phyloP scores from a whole-genome alignment of 2,888 invertebrate genomes.

The Agonum fuliginosum region DNA sequence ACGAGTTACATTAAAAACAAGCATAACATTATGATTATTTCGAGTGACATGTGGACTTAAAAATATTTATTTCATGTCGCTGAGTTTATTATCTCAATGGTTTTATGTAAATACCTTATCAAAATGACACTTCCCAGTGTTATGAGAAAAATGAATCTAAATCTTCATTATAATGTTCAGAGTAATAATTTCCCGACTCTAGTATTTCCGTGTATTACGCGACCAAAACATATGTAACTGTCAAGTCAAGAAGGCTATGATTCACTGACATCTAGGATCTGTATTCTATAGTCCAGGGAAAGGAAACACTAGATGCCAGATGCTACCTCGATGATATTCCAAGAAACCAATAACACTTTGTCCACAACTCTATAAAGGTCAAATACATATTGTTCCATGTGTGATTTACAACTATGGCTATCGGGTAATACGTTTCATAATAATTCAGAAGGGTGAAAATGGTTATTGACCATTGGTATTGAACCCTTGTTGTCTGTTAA shows the following conservation, averaged over 20 bases:
- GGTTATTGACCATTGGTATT: not conserved
- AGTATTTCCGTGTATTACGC: constrained; percentile 1
- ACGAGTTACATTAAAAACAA: too few relatives aligned
- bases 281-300: too few relatives aligned
- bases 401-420: constrained; percentile 52
- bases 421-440: constrained; percentile 6
- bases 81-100: too few relatives aligned
- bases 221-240: constrained; percentile 4
- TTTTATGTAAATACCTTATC: too few relatives aligned
- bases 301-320: constrained; percentile 49
- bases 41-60: too few relatives aligned
- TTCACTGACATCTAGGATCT: too few relatives aligned
- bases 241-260: constrained; percentile 32
- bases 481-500: not conserved
- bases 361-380: constrained; percentile 70
- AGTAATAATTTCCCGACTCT: too few relatives aligned
- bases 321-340: constrained; percentile 49
- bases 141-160: too few relatives aligned
- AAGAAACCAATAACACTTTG: constrained; percentile 68
- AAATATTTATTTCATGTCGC: too few relatives aligned
- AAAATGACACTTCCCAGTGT: too few relatives aligned
- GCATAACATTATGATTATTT: too few relatives aligned
- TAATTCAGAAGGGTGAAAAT: constrained; percentile 10
- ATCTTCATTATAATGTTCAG: too few relatives aligned
- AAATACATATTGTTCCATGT: constrained; percentile 69